Conservation (phyloP, 2,113 vertebrate genomes). For the Murina feae region DNA sequence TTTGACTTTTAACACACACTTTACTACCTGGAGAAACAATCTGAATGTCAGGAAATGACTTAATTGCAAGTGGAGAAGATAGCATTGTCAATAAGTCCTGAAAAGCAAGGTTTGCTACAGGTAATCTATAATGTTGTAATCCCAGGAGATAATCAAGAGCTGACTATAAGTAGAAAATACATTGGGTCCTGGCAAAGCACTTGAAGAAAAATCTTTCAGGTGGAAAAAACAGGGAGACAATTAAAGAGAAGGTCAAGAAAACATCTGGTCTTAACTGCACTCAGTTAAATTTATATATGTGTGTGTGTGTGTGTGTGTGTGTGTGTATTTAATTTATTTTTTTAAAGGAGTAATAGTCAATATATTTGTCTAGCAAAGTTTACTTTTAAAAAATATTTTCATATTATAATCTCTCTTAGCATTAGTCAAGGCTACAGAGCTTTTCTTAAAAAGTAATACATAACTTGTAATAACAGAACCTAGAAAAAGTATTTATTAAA, state of each 20-base stretch:
- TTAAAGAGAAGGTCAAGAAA: conserved; percentile 35
- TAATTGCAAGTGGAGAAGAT: conserved; percentile 1
- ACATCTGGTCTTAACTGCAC: background rate
- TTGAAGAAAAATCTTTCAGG: conserved; percentile 54
- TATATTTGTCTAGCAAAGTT: background rate
- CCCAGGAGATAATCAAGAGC: conserved; percentile 16
- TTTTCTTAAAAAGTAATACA: background rate
- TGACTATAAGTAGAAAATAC: background rate
- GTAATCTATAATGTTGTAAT: conserved; percentile 35
- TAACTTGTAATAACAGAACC: background rate
- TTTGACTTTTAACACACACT: background rate
- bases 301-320: background rate
- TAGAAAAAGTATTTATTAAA: background rate
- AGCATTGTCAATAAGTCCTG: background rate
- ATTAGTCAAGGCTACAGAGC: background rate
- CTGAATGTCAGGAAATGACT: conserved; percentile 12
- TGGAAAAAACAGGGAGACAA: conserved; percentile 42
- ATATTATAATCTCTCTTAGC: background rate
- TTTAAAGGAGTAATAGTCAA: background rate
- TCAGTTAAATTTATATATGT: background rate
- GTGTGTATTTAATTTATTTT: background rate
- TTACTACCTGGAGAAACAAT: background rate
- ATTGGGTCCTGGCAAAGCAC: background rate
- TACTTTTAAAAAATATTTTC: background rate
- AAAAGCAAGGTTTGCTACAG: background rate